Base-by-base conservation (phyloP, 2,113 vertebrate genomes). In the Rhinoptilus africanus region DNA sequence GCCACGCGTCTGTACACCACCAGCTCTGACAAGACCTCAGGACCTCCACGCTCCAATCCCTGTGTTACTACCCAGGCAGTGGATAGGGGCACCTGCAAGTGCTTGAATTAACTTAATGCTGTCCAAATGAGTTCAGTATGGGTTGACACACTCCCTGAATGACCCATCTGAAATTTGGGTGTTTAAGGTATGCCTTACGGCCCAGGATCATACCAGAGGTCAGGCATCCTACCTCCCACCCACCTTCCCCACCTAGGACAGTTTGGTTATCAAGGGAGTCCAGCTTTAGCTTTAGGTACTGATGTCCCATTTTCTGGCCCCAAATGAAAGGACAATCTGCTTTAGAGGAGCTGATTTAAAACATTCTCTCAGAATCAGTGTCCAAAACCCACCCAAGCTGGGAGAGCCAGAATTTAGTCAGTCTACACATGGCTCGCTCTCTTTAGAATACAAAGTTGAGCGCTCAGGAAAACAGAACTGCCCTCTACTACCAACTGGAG, bases 21-120 rank as follows among this genome's bases (percentile, higher is more conserved):
- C 73, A 86, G 76, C 68, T 91, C 91, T 56, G 51, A 91, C 59
- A 88, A 86, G 68, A 96, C 32, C 72, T 86, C 76, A 45, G 45
- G 45, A 89, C 23, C 83, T 59, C 27, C 28, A 15, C 6, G 30
- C 57, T 67, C 30, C 48, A 45, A 68, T 22, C 12, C 51, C 30
- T 60, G 23, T 34, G 48, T 37, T 72, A 66, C 45, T 60, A 66
- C 3, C 5, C 57, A 76, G 69, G 60, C 14, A 11, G 76, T 22
- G 28, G 64, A 74, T 23, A 72, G 27, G 45, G 64, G 56, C 80
- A 91, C 69, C 73, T 85, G 75, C 27, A 95, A 94, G 82, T 27
- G 76, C 63, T 10, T 91, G 69, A 72, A 92, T 71, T 17, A 89
- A 82, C 56, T 60, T 39, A 88, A 6, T 3, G 3, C 43, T 82